These are phyloP conservation scores for Acrocera orbiculus DNA, from an alignment of 2,888 invertebrate species.

Conservation along the genomic window DNA sequence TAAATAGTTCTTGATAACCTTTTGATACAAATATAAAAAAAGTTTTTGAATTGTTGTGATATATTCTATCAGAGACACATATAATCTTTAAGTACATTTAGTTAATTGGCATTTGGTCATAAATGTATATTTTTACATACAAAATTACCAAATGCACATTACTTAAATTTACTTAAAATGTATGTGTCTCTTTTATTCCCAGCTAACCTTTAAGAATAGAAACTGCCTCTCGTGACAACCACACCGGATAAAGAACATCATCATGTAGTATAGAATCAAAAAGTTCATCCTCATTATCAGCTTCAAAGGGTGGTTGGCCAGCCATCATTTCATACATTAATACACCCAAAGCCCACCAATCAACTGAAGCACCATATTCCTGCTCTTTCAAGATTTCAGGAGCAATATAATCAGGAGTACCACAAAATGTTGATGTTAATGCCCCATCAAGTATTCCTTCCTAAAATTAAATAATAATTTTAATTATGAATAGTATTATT, in stretches of 20 bases:
- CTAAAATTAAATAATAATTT: slow-evolving; percentile 10
- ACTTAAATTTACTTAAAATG: neutral
- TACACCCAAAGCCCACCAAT: slow-evolving; percentile 97
- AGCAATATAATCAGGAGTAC: slow-evolving; percentile 98
- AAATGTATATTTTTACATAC: no score
- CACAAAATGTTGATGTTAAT: slow-evolving; percentile 93
- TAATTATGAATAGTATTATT: neutral
- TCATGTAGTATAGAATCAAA: slow-evolving; percentile 98
- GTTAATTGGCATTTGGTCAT: no score
- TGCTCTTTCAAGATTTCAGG: slow-evolving; percentile 93
- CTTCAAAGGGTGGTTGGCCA: slow-evolving; percentile 98
- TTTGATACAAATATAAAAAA: no score
- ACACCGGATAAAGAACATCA: slow-evolving; percentile 95
- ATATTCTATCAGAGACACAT: no score
- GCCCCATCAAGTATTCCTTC: slow-evolving; percentile 46
- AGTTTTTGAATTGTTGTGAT: no score
- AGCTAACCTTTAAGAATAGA: slow-evolving; percentile 77
- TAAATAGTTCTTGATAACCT: no score
- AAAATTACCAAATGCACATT: no score
- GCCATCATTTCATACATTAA: slow-evolving; percentile 99
- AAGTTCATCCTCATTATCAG: slow-evolving; percentile 97
- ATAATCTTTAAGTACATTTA: no score
- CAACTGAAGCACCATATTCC: slow-evolving; percentile 76
- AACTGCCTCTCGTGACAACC: slow-evolving; percentile 82
- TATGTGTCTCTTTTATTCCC: neutral